These are phyloP conservation scores for Bombus fervidus DNA, from an alignment of 1,140 invertebrate species.

Conservation along the genomic window DNA sequence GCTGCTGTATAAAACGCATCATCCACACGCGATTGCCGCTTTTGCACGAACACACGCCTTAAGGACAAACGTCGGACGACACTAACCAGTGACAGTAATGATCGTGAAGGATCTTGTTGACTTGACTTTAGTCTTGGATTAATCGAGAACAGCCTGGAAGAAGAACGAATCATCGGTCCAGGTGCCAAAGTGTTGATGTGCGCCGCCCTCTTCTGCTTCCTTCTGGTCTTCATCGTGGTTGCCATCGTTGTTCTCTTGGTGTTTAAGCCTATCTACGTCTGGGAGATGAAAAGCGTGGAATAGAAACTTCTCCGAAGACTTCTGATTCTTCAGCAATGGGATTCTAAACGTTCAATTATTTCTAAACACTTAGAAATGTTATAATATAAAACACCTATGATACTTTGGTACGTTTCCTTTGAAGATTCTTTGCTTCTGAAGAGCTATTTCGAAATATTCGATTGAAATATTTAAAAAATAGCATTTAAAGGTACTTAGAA, in stretches of 20 bases:
- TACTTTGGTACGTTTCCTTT: background rate
- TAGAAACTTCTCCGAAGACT: background rate
- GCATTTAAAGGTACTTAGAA: background rate
- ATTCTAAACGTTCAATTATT: background rate
- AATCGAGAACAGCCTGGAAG: constrained; percentile 23
- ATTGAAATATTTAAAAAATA: background rate
- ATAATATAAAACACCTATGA: background rate
- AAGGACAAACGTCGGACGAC: background rate
- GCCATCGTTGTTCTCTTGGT: constrained; percentile 65
- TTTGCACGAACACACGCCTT: constrained; percentile 28
- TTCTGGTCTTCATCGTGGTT: constrained; percentile 70
- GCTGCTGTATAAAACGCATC: constrained; percentile 74
- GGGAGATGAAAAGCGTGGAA: constrained; percentile 62
- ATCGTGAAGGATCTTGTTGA: background rate
- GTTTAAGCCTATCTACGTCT: constrained; percentile 72
- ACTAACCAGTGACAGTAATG: background rate
- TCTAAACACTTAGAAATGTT: no score
- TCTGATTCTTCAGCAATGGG: background rate
- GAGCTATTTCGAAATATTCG: background rate
- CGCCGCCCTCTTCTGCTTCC: constrained; percentile 64
- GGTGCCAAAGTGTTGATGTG: constrained; percentile 64
- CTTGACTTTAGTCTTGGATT: background rate
- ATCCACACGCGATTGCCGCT: constrained; percentile 64
- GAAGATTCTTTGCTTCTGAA: background rate
- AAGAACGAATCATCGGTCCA: background rate